phyloP scores from a whole-genome alignment of 2,888 invertebrate species.

The Nezara viridula region DNA sequence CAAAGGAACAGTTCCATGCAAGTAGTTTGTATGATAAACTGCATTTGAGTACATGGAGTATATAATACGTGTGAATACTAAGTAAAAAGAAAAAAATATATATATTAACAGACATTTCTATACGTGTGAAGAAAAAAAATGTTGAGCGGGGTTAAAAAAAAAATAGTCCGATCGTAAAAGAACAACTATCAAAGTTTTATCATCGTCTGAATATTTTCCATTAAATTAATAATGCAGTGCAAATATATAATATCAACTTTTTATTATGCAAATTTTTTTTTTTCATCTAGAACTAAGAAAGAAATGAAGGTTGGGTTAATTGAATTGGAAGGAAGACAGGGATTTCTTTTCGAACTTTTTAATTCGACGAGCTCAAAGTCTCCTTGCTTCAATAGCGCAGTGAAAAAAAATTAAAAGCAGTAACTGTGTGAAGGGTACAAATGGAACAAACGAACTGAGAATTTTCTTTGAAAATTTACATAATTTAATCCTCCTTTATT shows the following conservation, averaged over 20 bases:
- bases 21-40: no score
- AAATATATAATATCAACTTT: constrained; percentile 21
- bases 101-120: neutral
- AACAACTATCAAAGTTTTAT: neutral
- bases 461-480: constrained; percentile 11
- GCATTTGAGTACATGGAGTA: no score
- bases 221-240: constrained; percentile 21
- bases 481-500: constrained; percentile 21
- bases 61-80: no score
- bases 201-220: constrained; percentile 8
- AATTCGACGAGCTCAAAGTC: constrained; percentile 28
- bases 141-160: neutral
- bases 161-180: neutral
- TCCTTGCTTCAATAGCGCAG: neutral
- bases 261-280: constrained; percentile 17
- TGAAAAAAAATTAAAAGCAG: constrained; percentile 14
- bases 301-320: constrained; percentile 24
- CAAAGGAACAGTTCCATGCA: no score
- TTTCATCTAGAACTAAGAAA: constrained; percentile 4
- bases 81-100: no score
- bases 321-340: constrained; percentile 13
- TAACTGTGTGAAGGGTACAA: neutral
- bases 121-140: neutral
- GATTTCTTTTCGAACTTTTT: constrained; percentile 23
- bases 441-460: constrained; percentile 26